Conservation (phyloP, 2,113 vertebrate genomes). For the Aspidoscelis tigris region DNA sequence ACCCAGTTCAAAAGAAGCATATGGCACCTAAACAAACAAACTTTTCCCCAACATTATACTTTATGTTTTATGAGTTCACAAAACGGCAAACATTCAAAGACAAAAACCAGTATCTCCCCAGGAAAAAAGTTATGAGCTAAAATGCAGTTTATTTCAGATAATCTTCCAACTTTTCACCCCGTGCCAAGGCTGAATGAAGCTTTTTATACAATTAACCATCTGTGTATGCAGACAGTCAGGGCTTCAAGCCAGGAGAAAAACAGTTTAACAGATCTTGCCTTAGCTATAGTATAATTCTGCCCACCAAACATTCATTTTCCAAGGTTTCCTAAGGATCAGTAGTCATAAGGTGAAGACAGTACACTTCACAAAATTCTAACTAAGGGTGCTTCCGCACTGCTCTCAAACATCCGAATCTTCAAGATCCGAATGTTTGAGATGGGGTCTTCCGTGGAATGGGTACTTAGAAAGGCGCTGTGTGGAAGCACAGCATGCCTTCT, state of each 20-base stretch:
- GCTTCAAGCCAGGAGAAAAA: not conserved
- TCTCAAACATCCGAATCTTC: too few relatives aligned
- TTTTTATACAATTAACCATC: slow-evolving; percentile 27
- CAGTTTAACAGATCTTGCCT: slow-evolving; percentile 2
- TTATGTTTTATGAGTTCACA: slow-evolving; percentile 10
- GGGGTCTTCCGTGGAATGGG: too few relatives aligned
- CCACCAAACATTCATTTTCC: slow-evolving; percentile 24
- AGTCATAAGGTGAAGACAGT: not conserved
- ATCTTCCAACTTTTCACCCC: slow-evolving; percentile 46
- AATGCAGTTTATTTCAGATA: slow-evolving; percentile 49
- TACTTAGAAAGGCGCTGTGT: too few relatives aligned
- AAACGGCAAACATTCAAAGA: not conserved
- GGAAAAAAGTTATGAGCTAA: slow-evolving; percentile 24
- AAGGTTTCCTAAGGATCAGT: not conserved
- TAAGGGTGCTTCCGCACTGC: not conserved
- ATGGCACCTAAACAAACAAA: slow-evolving; percentile 7
- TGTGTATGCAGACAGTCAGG: slow-evolving; percentile 3
- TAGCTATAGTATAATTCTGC: not conserved
- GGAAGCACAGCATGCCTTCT: too few relatives aligned
- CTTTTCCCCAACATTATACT: not conserved
- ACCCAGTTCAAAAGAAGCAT: slow-evolving; percentile 1
- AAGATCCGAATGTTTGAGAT: too few relatives aligned
- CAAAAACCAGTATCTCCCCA: slow-evolving; percentile 18
- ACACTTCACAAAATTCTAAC: not conserved
- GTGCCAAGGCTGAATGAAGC: slow-evolving; percentile 44